Base-by-base conservation (phyloP, 2,888 invertebrate genomes). In the Hydrotaea cyrtoneurina region DNA sequence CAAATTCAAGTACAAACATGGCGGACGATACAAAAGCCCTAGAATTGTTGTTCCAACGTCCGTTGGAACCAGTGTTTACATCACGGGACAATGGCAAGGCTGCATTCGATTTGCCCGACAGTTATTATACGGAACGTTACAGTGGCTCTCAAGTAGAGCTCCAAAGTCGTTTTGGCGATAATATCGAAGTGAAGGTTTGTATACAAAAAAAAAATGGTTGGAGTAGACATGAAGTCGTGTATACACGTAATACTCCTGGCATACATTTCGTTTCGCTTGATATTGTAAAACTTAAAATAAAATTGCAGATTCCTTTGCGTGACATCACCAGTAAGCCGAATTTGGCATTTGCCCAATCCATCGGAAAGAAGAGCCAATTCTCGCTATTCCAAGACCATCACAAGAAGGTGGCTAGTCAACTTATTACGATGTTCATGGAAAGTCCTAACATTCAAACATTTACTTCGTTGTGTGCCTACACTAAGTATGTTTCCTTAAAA, bases 331-430 rank as follows among this genome's bases (percentile, higher is more conserved):
- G 17, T 0, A 89, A 89, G 64, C 92, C 92, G 0, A 88, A 92
- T 85, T 83, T 92, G 8, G 87, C 80, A 0, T 92, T 92, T 75
- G 86, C 92, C 21, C 62, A 80, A 2, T 86, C 87, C 13, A 73
- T 92, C 43, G 88, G 88, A 0, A 86, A 77, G 4, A 89, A 89
- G 57, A 79, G 88, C 0, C 90, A 89, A 23, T 97, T 97, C 91
- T 96, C 96, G 0, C 93, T 96, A 21, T 97, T 97, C 89, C 93
- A 96, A 81, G 95, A 95, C 0, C 92, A 91, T 19, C 97, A 97
- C 90, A 94, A 95, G 62, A 93, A 93, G 74, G 94, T 96, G 90
- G 96, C 97, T 4, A 94, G 94, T 0, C 93, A 94, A 86, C 94
- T 97, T 80, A 95, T 96, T 75, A 93, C 95, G 74, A 93, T 95